Evolutionary conservation across 2,113 vertebrate genomes (phyloP).

Genomic region (Cochlearius cochlearius): DNA sequence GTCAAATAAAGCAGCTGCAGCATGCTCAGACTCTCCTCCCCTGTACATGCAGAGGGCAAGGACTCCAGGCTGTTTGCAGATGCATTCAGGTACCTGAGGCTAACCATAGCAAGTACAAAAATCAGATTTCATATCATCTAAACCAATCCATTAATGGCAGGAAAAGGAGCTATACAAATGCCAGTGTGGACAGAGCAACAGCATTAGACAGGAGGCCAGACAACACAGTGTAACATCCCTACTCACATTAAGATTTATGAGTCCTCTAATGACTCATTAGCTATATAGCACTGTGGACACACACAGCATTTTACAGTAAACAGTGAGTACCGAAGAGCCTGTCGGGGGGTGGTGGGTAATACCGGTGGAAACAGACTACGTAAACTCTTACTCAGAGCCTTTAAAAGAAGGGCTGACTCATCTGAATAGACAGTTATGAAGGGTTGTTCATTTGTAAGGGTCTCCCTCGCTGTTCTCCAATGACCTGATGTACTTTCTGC

Average conservation of each 20-base stretch:
- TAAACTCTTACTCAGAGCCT: not conserved
- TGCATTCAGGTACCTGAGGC: constrained; percentile 93
- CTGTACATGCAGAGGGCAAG: constrained; percentile 82
- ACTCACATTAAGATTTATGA: not conserved
- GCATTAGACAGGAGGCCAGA: not conserved
- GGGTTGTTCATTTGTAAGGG: not conserved
- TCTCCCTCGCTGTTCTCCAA: not conserved
- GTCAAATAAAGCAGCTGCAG: constrained; percentile 93
- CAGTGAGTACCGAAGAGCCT: not conserved
- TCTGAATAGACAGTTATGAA: not conserved
- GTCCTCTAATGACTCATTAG: not conserved
- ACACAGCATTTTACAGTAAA: not conserved
- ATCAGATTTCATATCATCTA: not conserved
- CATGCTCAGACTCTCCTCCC: constrained; percentile 88
- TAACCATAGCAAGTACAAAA: constrained; percentile 57
- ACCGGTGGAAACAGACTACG: not conserved
- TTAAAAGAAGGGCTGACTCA: not conserved
- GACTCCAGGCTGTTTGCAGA: constrained; percentile 92
- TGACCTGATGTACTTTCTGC: not conserved
- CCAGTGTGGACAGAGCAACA: not conserved
- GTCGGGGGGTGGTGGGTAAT: not conserved
- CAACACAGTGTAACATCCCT: not conserved
- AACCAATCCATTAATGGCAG: not conserved
- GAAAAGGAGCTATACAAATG: not conserved
- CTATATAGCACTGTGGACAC: not conserved